Evolutionary conservation across 2,113 vertebrate species (phyloP).

Genomic region (Rhynchopsitta pachyrhyncha): DNA sequence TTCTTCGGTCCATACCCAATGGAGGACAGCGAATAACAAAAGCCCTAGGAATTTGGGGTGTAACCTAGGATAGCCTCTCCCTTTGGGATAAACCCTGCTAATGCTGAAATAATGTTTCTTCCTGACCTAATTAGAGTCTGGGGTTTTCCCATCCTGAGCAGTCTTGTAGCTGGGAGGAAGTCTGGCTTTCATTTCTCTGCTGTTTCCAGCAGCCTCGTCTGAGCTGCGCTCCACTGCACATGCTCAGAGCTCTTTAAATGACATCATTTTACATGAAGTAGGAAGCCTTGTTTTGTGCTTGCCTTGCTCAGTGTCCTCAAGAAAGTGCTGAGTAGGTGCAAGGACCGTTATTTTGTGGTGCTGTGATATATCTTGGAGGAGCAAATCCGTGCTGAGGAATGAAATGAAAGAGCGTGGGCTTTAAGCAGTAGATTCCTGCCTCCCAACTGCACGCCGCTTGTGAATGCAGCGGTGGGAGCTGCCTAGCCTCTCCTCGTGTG

Average conservation of each 20-base stretch:
- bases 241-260: conserved; percentile 41
- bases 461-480: neutral
- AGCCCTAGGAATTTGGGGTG: conserved; percentile 41
- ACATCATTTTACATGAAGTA: conserved; percentile 30
- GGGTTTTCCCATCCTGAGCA: conserved; percentile 53
- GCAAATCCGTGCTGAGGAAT: neutral
- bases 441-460: neutral
- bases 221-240: neutral
- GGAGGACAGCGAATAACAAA: neutral
- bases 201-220: conserved; percentile 19
- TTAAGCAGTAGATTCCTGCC: neutral
- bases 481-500: neutral
- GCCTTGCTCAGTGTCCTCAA: neutral
- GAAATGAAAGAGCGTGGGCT: neutral
- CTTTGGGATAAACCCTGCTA: conserved; percentile 62
- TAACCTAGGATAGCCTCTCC: conserved; percentile 49
- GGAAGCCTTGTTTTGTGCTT: neutral
- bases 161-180: conserved; percentile 51
- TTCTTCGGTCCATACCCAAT: neutral
- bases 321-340: neutral
- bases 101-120: conserved; percentile 65
- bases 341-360: neutral
- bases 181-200: conserved; percentile 66
- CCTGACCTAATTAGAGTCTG: conserved; percentile 57
- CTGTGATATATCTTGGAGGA: neutral